Evolutionary conservation across 2,113 vertebrate species (phyloP).

Genomic region (Manacus vitellinus): DNA sequence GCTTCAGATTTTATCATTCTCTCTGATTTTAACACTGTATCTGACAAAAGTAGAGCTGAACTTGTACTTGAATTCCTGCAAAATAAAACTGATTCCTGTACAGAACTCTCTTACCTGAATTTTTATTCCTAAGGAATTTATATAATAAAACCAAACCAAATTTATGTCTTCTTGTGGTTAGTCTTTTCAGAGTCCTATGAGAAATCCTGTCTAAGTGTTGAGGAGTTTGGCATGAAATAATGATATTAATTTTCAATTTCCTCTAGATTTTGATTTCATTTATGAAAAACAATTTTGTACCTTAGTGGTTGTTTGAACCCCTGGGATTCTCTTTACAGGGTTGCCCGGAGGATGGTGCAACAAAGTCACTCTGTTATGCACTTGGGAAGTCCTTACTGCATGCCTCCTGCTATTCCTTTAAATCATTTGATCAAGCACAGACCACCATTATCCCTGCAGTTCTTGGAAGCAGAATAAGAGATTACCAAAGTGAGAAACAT

Average conservation of each 20-base stretch:
- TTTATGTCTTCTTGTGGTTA: background rate
- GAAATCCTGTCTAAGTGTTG: background rate
- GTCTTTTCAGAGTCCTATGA: background rate
- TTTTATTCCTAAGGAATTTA: background rate
- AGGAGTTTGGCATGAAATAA: background rate
- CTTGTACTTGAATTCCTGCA: background rate
- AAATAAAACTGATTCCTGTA: background rate
- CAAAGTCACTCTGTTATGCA: background rate
- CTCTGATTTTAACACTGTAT: background rate
- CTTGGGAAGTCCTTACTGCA: background rate
- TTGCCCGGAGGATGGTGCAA: background rate
- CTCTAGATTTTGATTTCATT: background rate
- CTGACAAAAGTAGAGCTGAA: background rate
- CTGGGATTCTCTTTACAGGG: background rate
- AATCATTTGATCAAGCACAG: background rate
- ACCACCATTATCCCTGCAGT: background rate
- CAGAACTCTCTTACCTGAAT: background rate
- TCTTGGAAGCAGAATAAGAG: background rate
- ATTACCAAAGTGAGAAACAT: background rate
- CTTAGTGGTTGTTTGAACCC: background rate
- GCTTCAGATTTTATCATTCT: background rate
- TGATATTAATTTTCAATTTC: background rate
- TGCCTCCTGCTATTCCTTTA: background rate
- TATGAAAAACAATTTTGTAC: background rate
- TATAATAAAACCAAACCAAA: background rate